Conservation (phyloP, 53 echinoderm and acorn worm species). For the Pentamera pediparva region DNA sequence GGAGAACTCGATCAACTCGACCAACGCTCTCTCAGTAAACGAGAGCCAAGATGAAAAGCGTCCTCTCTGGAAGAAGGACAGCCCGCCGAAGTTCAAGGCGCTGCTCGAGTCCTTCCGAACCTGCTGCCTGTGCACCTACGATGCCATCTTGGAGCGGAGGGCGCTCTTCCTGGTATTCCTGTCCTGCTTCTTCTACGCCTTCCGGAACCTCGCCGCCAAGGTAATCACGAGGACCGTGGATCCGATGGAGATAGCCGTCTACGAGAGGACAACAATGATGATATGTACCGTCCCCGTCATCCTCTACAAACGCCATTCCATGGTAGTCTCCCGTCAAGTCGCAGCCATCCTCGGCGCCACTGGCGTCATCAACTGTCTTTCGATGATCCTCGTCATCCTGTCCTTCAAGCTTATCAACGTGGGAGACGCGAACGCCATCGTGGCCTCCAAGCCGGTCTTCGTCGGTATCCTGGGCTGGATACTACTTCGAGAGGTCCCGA, state of each 20-base stretch:
- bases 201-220: constrained; percentile 22
- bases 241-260: constrained; percentile 7
- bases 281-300: constrained; percentile 9
- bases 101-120: neutral
- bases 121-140: neutral
- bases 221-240: constrained; percentile 8
- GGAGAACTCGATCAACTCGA: constrained; percentile 6
- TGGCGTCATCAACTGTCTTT: constrained; percentile 17
- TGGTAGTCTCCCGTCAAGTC: neutral
- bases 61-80: constrained; percentile 17
- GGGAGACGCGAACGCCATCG: constrained; percentile 26
- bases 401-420: constrained; percentile 23
- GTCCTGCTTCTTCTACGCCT: constrained; percentile 20
- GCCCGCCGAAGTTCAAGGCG: neutral
- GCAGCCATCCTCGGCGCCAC: neutral
- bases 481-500: constrained; percentile 11
- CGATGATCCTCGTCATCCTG: constrained; percentile 16
- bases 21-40: constrained; percentile 4
- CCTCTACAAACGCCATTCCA: neutral
- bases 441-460: constrained; percentile 22
- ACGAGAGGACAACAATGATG: constrained; percentile 23
- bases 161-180: constrained; percentile 14
- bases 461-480: constrained; percentile 25
- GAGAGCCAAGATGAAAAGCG: constrained; percentile 19
- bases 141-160: neutral